phyloP scores from a whole-genome alignment of 1,140 invertebrate genomes.

The Temnothorax longispinosus region DNA sequence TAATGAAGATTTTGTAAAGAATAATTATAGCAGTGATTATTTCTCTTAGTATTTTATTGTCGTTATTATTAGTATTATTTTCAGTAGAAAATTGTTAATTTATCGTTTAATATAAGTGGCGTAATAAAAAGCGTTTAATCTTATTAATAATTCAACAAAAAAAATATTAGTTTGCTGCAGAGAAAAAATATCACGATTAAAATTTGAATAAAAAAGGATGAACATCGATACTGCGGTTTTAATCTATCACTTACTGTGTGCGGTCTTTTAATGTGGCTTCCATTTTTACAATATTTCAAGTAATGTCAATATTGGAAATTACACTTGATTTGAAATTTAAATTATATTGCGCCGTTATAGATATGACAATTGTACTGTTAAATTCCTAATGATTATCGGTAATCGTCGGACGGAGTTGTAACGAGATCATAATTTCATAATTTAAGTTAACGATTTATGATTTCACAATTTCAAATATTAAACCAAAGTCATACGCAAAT shows the following conservation, averaged over 20 bases:
- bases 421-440: neutral
- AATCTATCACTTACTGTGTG: slow-evolving; percentile 26
- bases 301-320: slow-evolving; percentile 45
- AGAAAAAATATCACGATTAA: slow-evolving; percentile 19
- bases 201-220: neutral
- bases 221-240: slow-evolving; percentile 34
- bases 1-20: neutral
- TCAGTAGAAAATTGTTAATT: neutral
- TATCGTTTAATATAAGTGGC: neutral
- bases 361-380: slow-evolving; percentile 8
- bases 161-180: neutral
- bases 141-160: neutral
- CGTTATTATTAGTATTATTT: neutral
- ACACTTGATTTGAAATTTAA: slow-evolving; percentile 41
- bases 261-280: slow-evolving; percentile 5
- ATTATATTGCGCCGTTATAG: slow-evolving; percentile 3
- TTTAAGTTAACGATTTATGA: neutral
- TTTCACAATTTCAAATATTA: neutral
- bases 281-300: slow-evolving; percentile 37
- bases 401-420: neutral
- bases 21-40: neutral
- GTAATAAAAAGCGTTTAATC: neutral
- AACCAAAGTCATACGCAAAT: neutral
- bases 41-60: neutral
- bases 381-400: slow-evolving; percentile 24